These are phyloP conservation scores for Pteromalus puparum DNA, from an alignment of 1,140 invertebrate genomes.

Conservation along the genomic window DNA sequence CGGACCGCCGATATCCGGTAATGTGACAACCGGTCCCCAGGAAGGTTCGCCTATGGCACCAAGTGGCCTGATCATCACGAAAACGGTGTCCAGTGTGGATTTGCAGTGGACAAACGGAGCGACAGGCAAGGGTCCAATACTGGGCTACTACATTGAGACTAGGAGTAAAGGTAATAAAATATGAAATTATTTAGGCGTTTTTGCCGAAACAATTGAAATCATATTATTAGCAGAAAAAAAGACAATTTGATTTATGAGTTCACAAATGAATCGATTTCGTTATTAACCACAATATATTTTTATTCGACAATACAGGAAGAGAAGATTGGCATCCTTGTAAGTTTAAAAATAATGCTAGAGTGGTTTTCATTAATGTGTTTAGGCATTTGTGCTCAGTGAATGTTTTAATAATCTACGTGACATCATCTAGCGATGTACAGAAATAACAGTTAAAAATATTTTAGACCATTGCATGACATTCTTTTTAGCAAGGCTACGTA, in stretches of 20 bases:
- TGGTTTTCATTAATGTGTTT: conserved; percentile 40
- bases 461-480: conserved; percentile 38
- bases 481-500: conserved; percentile 25
- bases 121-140: conserved; percentile 88
- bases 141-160: conserved; percentile 95
- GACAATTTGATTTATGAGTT: conserved; percentile 4
- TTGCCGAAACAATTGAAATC: neutral
- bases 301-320: conserved; percentile 78
- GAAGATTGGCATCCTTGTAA: conserved; percentile 85
- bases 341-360: conserved; percentile 65
- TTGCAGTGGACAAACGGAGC: conserved; percentile 92
- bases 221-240: neutral
- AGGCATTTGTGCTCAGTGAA: conserved; percentile 28
- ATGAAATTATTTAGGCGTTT: neutral
- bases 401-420: conserved; percentile 22
- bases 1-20: conserved; percentile 85
- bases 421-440: conserved; percentile 27
- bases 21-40: conserved; percentile 96
- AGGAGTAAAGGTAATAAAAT: conserved; percentile 85
- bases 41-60: conserved; percentile 90
- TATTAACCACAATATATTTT: conserved; percentile 56
- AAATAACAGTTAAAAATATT: conserved; percentile 11
- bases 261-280: neutral
- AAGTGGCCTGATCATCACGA: conserved; percentile 82
- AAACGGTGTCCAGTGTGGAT: conserved; percentile 89